A percentile compares a stretch with the other conserved stretches of the same genome.
Evolutionary conservation across 2,113 vertebrate species (phyloP).

Genomic region (Tachycineta bicolor): DNA sequence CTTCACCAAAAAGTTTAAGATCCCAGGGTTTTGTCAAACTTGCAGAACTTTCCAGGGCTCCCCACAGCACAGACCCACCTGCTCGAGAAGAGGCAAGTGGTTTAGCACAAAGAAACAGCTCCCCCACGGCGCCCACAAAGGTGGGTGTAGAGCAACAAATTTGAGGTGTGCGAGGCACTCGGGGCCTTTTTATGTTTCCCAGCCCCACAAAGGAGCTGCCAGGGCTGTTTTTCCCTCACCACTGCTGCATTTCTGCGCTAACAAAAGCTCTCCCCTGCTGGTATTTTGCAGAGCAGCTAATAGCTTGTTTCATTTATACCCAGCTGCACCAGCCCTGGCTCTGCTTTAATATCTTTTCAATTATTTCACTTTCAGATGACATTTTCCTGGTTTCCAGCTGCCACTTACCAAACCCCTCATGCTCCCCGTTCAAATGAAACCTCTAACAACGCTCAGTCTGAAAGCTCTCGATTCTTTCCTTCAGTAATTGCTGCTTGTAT

Average conservation of each 20-base stretch:
- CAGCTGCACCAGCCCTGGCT: background rate
- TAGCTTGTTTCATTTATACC: background rate
- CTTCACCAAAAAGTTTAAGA: background rate
- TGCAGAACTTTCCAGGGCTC: background rate
- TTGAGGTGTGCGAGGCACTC: background rate
- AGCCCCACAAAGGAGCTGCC: background rate
- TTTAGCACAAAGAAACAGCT: background rate
- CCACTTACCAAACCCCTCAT: background rate
- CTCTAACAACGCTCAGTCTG: background rate
- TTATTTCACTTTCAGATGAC: conserved; percentile 12
- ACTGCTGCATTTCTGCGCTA: background rate
- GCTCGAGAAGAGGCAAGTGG: background rate
- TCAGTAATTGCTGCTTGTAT: background rate
- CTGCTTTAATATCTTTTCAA: background rate
- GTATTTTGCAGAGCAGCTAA: background rate
- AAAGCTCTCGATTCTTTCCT: background rate
- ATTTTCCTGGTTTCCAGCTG: conserved; percentile 11
- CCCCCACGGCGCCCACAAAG: background rate
- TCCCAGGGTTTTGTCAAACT: background rate
- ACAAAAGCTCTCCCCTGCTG: background rate
- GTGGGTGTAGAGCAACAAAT: background rate
- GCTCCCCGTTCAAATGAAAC: background rate
- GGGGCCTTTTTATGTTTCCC: background rate
- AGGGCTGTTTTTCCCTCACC: background rate
- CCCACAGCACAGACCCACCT: background rate